phyloP scores from a whole-genome alignment of 2,113 vertebrate species.

The Marcusenius ussheri region DNA sequence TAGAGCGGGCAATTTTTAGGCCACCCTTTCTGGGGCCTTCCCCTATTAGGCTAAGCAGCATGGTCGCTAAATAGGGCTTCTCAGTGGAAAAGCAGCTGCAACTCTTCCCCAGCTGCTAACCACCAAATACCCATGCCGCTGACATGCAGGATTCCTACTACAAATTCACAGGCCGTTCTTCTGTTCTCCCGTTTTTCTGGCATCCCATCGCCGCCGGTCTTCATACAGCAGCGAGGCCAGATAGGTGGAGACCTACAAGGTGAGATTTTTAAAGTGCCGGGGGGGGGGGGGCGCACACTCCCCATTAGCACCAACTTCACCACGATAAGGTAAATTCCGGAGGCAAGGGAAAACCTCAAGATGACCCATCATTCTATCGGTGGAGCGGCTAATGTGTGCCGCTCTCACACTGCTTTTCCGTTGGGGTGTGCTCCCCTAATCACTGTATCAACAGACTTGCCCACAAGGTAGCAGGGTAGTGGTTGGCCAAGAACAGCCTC shows the following conservation, averaged over 20 bases:
- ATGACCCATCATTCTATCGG: not conserved
- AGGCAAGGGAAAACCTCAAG: not conserved
- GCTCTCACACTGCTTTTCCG: not conserved
- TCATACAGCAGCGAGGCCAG: not conserved
- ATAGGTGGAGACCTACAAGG: not conserved
- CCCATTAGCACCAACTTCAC: not conserved
- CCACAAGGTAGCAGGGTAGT: not conserved
- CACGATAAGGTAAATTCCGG: not conserved
- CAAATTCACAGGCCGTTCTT: not conserved
- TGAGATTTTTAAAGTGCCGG: not conserved
- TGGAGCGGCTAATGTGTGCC: not conserved
- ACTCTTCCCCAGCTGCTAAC: not conserved
- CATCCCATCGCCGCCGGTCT: not conserved
- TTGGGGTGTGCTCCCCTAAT: not conserved
- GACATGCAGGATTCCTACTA: not conserved
- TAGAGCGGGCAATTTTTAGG: not conserved
- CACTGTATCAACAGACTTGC: not conserved
- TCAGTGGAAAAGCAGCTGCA: not conserved
- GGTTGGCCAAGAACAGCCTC: not conserved
- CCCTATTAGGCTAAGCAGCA: not conserved
- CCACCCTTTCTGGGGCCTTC: not conserved
- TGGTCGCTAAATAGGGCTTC: not conserved
- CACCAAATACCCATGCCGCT: not conserved
- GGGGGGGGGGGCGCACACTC: not conserved
- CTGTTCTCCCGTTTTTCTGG: not conserved